These are phyloP conservation scores for Malthinus seriepunctatus DNA, from an alignment of 2,888 invertebrate genomes.

Conservation along the genomic window DNA sequence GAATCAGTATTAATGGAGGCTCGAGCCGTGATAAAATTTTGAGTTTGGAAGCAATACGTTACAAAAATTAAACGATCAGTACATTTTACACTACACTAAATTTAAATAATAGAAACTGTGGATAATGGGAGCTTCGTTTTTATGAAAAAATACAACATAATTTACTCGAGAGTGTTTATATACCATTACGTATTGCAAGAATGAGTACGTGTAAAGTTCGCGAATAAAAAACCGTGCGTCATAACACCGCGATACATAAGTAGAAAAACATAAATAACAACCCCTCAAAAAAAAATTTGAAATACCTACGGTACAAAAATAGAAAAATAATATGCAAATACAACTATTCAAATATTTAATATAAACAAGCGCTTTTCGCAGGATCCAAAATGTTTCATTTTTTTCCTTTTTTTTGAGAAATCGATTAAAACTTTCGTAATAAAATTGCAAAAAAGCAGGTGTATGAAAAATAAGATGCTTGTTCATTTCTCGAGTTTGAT, in stretches of 20 bases:
- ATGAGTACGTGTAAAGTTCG: constrained; percentile 16
- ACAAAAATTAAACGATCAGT: neutral
- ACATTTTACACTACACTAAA: neutral
- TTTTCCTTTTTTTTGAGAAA: neutral
- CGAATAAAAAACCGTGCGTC: constrained; percentile 14
- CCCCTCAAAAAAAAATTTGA: constrained; percentile 7
- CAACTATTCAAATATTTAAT: no score
- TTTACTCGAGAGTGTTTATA: neutral
- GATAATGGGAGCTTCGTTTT: neutral
- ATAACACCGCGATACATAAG: constrained; percentile 9
- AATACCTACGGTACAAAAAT: constrained; percentile 2
- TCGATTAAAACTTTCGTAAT: constrained; percentile 34
- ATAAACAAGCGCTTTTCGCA: no score
- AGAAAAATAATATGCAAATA: no score
- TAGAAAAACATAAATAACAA: constrained; percentile 21
- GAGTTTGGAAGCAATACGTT: neutral
- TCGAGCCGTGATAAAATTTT: neutral
- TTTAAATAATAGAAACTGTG: neutral
- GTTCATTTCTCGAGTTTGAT: constrained; percentile 39
- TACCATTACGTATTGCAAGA: constrained; percentile 6
- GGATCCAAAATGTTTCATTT: no score
- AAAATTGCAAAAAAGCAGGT: constrained; percentile 37
- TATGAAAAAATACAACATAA: neutral
- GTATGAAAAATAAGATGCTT: constrained; percentile 38
- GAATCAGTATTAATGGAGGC: no score